Evolutionary conservation across 2,113 vertebrate species (phyloP), one percentile per base, ranked within the genome.

Genomic region (Sceloporus tristichus): DNA sequence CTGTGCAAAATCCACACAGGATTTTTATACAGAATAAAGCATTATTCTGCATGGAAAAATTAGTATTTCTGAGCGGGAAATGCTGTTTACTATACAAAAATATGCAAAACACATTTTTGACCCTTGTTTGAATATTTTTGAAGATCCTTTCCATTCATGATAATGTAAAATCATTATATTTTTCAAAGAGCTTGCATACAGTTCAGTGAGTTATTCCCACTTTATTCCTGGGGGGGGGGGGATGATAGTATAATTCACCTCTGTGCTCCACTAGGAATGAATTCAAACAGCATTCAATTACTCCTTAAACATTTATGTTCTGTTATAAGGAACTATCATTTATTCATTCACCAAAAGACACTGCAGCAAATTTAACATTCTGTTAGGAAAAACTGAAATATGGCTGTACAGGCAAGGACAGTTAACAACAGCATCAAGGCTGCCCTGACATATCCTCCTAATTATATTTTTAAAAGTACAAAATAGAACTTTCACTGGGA

Each of bases 381-480:
- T 92, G 59, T 85, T 93, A 92, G 76, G 93, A 87, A 18, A 82
- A 87, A 84, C 70, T 16, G 29, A 90, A 92, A 91, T 85, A n/a
- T 10, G 77, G 88, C 85, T 68, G 88, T 80, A 84, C 93, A 96
- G 94, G 74, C 82, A 91, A 75, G 90, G 78, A 23, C 7, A 70
- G 62, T 70, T 68, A 82, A 25, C n/a, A 56, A 91, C 88, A 93
- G 59, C 92, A 86, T 91, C 90, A 87, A 89, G 65, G 91, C 14
- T 92, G 90, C 87, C 89, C 93, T 92, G 80, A 94, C 94, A 92
- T 79, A 95, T 94, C 92, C 90, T 89, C 75, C 95, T 94, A 94
- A 94, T 95, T 94, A 93, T n/a, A 56, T 0, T 90, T 8, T 91
- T 89, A 92, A 78, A 92, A 78, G 3, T 18, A 84, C 68, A 85